These are phyloP conservation scores for Halictus ligatus DNA, from an alignment of 2,888 invertebrate species.

Conservation along the genomic window DNA sequence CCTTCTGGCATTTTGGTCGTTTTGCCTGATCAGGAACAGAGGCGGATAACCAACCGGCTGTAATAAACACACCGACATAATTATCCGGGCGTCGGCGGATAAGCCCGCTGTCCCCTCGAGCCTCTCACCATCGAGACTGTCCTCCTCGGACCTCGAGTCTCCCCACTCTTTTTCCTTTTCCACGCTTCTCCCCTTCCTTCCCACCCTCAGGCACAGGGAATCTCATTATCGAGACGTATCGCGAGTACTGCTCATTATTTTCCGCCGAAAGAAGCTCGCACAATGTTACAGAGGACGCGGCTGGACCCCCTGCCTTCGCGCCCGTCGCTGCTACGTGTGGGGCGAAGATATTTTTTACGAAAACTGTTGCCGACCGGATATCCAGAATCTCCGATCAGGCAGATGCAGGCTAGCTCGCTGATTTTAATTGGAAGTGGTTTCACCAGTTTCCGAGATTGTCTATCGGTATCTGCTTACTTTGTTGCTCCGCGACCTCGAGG, in stretches of 20 bases:
- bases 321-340: background rate
- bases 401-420: background rate
- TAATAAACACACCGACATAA: slow-evolving; percentile 80
- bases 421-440: slow-evolving; percentile 7
- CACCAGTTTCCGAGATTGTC: background rate
- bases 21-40: slow-evolving; percentile 68
- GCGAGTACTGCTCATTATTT: background rate
- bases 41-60: slow-evolving; percentile 70
- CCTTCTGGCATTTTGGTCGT: slow-evolving; percentile 18
- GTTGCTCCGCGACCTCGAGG: background rate
- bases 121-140: slow-evolving; percentile 8
- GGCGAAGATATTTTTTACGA: background rate
- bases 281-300: background rate
- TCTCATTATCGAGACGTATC: slow-evolving; percentile 9
- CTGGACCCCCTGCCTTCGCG: background rate
- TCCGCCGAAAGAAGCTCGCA: background rate
- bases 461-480: background rate
- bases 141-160: slow-evolving; percentile 24
- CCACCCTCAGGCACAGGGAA: background rate
- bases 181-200: background rate
- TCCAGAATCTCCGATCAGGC: background rate
- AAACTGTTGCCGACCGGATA: background rate
- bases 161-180: background rate
- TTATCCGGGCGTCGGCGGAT: slow-evolving; percentile 74
- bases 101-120: slow-evolving; percentile 41